Evolutionary conservation across 2,888 invertebrate species (phyloP), one percentile per base, ranked within the genome.

Genomic region (Yponomeuta plumbellus): DNA sequence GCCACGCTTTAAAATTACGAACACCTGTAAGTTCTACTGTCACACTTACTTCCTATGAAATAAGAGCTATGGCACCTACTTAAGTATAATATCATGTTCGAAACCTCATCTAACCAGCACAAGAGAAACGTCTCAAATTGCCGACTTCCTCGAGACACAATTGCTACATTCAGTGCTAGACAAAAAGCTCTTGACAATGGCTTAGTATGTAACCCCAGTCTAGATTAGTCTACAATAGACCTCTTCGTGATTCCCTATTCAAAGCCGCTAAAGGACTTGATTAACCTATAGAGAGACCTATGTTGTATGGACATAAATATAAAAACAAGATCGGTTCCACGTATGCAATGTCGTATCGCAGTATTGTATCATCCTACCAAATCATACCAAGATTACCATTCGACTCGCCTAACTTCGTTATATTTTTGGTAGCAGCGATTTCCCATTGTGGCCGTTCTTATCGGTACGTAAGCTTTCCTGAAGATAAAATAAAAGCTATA

Each of bases 101-200:
- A 34, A 34, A 34, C 34, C 34, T 34, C 34, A 34, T 34, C 10
- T 34, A 34, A 34, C 8, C 44, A 17, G 10, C 13, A 52, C 17
- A 52, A 52, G 44, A 52, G 44, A 52, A 52, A 52, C 44, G 67
- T 69, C 57, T 64, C 70, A 83, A 85, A 89, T 88, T 86, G 84
- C 72, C 75, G 71, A 79, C 81, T 84, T 88, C 89, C 89, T 84
- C 72, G 69, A 76, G 71, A 72, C 70, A 80, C 85, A 86, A 87
- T 85, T 83, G 86, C 76, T 72, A 75, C 78, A 84, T 85, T 83
- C 79, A 83, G 78, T 74, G 72, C 85, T 83, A 85, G 84, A 85
- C 80, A 83, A 83, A 87, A 85, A 84, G 75, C 72, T 73, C 70
- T 67, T 71, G 76, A 86, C 85, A 88, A 86, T 81, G 75, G 81